Conservation (phyloP, 37 sponge, comb jelly and placozoan species). For the Beroe forskalii region DNA sequence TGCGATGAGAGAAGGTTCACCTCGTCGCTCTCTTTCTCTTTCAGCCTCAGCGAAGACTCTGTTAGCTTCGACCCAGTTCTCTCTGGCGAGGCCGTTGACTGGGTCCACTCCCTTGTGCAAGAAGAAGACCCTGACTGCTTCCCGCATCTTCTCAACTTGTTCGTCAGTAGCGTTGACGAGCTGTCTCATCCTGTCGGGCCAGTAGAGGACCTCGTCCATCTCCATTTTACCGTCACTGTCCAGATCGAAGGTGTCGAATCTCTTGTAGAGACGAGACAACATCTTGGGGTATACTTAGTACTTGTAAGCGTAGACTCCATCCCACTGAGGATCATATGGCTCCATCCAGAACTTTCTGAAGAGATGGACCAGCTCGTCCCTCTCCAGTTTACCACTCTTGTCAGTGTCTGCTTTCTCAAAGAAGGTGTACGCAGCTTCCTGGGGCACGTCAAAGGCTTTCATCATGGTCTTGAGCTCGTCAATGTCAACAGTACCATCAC, state of each 20-base stretch:
- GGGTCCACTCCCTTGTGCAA: conserved; percentile 28
- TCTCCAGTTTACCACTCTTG: conserved; percentile 51
- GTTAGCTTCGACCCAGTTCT: conserved; percentile 51
- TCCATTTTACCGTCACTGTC: conserved; percentile 50
- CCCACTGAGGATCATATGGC: conserved; percentile 50
- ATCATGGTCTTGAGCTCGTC: conserved; percentile 54
- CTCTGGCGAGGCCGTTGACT: background rate
- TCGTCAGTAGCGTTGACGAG: conserved; percentile 58
- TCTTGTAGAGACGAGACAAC: conserved; percentile 59
- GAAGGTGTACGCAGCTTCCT: conserved; percentile 62
- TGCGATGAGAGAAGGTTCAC: conserved; percentile 38
- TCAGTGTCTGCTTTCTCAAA: conserved; percentile 40
- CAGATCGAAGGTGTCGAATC: conserved; percentile 54
- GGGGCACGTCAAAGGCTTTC: conserved; percentile 57
- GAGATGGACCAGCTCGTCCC: conserved; percentile 50
- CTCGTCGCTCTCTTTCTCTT: conserved; percentile 52
- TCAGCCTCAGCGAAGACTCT: conserved; percentile 54
- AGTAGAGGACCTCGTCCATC: conserved; percentile 49
- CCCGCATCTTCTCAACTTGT: conserved; percentile 41
- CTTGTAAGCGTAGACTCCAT: conserved; percentile 59
- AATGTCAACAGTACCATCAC: conserved; percentile 49
- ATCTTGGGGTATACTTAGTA: conserved; percentile 38
- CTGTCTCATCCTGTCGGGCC: conserved; percentile 62
- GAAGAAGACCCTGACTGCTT: conserved; percentile 29
- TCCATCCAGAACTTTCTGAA: conserved; percentile 63